Evolutionary conservation across 2,113 vertebrate species (phyloP).

Genomic region (Calonectris borealis): DNA sequence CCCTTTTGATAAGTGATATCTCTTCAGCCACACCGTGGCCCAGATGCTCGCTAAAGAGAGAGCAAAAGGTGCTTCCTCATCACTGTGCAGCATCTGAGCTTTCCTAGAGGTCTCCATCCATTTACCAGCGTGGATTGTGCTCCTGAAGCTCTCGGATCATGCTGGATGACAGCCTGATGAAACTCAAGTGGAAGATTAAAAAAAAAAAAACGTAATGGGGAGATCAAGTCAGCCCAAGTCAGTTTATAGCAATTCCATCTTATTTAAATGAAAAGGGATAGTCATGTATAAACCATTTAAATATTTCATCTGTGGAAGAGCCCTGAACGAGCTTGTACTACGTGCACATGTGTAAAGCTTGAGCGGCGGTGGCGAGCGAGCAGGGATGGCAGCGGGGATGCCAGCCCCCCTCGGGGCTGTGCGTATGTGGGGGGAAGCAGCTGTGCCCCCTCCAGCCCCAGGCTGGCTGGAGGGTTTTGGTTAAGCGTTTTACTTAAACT

Average conservation of each 20-base stretch:
- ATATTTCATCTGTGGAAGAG: background rate
- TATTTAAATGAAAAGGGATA: background rate
- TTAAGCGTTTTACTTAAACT: background rate
- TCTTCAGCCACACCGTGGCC: rapidly evolving
- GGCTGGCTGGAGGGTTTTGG: background rate
- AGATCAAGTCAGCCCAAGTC: background rate
- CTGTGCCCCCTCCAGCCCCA: background rate
- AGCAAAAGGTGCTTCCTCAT: background rate
- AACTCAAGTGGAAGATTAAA: background rate
- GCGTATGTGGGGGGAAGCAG: background rate
- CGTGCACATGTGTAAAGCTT: background rate
- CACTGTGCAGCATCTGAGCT: background rate
- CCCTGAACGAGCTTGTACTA: background rate
- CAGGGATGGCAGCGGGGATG: background rate
- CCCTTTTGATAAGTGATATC: rapidly evolving
- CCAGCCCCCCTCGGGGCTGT: background rate
- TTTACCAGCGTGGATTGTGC: background rate
- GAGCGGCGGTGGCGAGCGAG: background rate
- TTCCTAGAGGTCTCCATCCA: background rate
- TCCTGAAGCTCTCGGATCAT: background rate
- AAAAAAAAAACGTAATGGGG: background rate
- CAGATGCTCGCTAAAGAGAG: background rate
- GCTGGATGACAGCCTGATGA: background rate
- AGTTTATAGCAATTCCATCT: background rate
- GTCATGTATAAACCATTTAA: background rate